Evolutionary conservation across 2,113 vertebrate species (phyloP).

Genomic region (Aix galericulata): DNA sequence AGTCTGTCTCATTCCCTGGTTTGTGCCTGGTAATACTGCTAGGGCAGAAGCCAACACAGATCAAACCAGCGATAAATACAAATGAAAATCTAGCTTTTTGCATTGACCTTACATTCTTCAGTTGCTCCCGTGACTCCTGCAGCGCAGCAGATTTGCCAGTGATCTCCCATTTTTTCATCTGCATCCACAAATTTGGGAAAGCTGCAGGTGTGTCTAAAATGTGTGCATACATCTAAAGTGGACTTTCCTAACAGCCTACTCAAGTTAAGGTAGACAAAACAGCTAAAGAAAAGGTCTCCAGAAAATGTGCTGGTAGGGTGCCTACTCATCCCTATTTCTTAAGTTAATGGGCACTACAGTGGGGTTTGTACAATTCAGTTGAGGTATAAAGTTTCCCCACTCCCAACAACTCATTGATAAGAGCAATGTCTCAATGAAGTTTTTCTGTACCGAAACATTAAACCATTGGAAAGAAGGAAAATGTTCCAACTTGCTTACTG

Average conservation of each 20-base stretch:
- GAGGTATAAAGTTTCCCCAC: neutral
- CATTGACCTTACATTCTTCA: neutral
- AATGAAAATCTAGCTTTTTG: neutral
- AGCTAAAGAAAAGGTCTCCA: neutral
- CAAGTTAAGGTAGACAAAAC: neutral
- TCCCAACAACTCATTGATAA: neutral
- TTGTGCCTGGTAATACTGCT: neutral
- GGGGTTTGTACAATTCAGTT: neutral
- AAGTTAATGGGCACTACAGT: neutral
- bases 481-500: neutral
- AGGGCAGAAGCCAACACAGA: neutral
- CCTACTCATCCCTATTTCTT: neutral
- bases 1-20: neutral
- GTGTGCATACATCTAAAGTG: accelerated
- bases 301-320: neutral
- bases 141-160: neutral
- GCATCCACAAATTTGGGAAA: neutral
- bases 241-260: neutral
- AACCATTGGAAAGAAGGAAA: neutral
- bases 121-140: neutral
- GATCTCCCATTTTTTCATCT: neutral
- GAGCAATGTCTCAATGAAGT: neutral
- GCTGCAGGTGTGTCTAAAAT: neutral
- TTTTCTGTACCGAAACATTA: neutral
- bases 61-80: neutral